phyloP scores from a whole-genome alignment of 2,888 invertebrate species.

The Rhamphomyia laevipes region DNA sequence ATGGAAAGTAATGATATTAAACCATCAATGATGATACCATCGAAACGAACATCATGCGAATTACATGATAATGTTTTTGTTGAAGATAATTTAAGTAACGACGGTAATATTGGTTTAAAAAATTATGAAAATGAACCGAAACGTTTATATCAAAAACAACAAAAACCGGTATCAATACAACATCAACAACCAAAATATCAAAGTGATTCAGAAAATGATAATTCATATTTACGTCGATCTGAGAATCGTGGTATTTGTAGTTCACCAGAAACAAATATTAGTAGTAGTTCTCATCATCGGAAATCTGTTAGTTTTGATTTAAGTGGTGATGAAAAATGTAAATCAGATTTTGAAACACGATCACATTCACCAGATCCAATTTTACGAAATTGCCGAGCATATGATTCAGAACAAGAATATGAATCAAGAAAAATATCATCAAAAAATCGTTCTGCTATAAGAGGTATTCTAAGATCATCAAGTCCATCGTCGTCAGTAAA shows the following conservation, averaged over 20 bases:
- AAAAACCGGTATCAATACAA: not conserved
- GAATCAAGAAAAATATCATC: constrained; percentile 22
- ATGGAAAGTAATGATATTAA: not conserved
- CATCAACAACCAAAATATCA: constrained; percentile 17
- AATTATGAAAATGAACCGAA: not conserved
- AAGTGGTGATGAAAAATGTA: constrained; percentile 34
- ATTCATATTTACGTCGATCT: not conserved
- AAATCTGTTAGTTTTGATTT: constrained; percentile 38
- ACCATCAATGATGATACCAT: not conserved
- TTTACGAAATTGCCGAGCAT: constrained; percentile 20
- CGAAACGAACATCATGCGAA: not conserved
- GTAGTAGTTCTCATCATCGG: too few species aligned
- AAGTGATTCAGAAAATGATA: constrained; percentile 33
- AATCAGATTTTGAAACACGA: constrained; percentile 29
- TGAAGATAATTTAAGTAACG: constrained; percentile 6
- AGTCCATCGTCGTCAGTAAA: constrained; percentile 31
- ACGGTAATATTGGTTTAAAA: constrained; percentile 3
- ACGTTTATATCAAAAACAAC: not conserved
- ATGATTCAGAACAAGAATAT: constrained; percentile 35
- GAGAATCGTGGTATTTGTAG: constrained; percentile 18
- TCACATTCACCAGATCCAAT: constrained; percentile 22
- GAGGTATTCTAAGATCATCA: constrained; percentile 33
- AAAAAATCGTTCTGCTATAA: constrained; percentile 17
- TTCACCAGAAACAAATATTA: constrained; percentile 16
- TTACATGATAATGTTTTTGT: not conserved